These are phyloP conservation scores for Hippopotamyrus pictus DNA, from an alignment of 2,797 vertebrate genomes.

Conservation along the genomic window DNA sequence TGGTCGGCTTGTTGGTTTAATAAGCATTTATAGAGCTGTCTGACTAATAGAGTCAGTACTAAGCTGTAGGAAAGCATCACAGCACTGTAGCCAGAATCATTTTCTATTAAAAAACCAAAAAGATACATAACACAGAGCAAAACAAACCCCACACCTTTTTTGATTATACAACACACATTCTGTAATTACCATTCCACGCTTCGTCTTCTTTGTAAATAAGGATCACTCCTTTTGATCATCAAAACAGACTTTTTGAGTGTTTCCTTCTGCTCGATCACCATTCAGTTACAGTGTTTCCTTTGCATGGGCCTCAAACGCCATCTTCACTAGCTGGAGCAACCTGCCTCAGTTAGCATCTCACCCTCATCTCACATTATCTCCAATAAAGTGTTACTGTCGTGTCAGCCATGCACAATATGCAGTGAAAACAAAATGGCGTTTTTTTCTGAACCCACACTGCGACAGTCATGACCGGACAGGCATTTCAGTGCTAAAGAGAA, in stretches of 20 bases:
- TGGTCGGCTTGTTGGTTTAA: neutral
- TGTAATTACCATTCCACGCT: neutral
- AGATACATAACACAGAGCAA: neutral
- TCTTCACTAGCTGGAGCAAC: neutral
- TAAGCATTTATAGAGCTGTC: neutral
- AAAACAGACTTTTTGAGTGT: neutral
- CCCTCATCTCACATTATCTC: neutral
- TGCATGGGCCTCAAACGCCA: neutral
- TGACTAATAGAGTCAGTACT: neutral
- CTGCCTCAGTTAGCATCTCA: neutral
- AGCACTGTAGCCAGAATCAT: neutral
- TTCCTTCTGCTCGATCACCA: neutral
- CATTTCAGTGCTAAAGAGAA: neutral
- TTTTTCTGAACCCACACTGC: neutral
- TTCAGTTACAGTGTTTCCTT: neutral
- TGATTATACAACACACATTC: neutral
- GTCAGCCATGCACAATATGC: neutral
- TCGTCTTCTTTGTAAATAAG: neutral
- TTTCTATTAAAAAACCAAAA: neutral
- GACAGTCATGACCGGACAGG: neutral
- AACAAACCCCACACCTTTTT: neutral
- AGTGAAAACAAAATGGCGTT: neutral
- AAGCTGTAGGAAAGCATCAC: neutral
- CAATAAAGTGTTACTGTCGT: neutral
- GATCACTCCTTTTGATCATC: neutral